Evolutionary conservation across 1,140 invertebrate genomes (phyloP).

Genomic region (Drosophila guanche): DNA sequence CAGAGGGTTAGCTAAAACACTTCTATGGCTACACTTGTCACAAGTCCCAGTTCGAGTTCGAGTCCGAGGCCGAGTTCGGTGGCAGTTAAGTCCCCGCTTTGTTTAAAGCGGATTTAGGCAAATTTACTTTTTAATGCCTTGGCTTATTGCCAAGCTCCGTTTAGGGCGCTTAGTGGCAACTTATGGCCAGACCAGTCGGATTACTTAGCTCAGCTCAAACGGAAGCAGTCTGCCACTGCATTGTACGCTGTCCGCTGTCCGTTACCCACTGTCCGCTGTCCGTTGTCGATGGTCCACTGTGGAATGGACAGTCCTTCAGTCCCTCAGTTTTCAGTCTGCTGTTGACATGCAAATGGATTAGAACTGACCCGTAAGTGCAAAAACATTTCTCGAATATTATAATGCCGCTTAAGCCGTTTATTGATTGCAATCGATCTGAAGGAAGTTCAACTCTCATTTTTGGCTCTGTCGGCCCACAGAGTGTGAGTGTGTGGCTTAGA

Average conservation of each 20-base stretch:
- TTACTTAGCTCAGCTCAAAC: conserved; percentile 51
- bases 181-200: conserved; percentile 28
- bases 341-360: conserved; percentile 79
- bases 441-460: conserved; percentile 26
- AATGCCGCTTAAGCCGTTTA: conserved; percentile 74
- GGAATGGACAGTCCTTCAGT: not conserved
- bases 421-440: conserved; percentile 76
- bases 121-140: conserved; percentile 80
- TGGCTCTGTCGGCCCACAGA: no score
- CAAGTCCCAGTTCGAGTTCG: not conserved
- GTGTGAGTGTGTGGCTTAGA: not conserved
- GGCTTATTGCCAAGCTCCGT: conserved; percentile 73
- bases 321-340: conserved; percentile 6
- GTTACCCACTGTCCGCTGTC: not conserved
- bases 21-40: conserved; percentile 41
- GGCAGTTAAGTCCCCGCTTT: conserved; percentile 36
- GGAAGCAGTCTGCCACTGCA: conserved; percentile 44
- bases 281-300: no score
- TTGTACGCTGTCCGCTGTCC: not conserved
- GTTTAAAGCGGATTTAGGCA: conserved; percentile 68
- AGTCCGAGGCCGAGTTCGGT: not conserved
- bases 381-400: conserved; percentile 59
- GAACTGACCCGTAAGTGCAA: conserved; percentile 38
- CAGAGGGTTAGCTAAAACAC: conserved; percentile 39
- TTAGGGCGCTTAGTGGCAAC: conserved; percentile 73